A percentile compares a stretch with the other conserved stretches of the same genome.
Conservation (phyloP, 2,797 vertebrate genomes). For the Danionella dracula region DNA sequence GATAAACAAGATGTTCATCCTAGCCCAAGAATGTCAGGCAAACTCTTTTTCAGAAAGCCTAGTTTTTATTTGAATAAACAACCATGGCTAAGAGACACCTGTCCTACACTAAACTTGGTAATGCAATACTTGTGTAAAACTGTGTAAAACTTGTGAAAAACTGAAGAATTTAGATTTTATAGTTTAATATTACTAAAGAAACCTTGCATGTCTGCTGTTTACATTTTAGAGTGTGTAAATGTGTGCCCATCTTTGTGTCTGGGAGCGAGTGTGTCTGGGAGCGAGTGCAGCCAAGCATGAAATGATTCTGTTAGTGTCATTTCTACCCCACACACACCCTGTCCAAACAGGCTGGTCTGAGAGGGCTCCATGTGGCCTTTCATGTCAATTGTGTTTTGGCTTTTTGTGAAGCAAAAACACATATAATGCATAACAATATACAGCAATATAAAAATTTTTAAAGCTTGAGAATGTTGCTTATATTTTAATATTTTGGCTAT, state of each 20-base stretch:
- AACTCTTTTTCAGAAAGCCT: no score
- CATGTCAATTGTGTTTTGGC: not conserved
- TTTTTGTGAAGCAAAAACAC: not conserved
- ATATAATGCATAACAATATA: no score
- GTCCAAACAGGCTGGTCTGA: constrained; percentile 13
- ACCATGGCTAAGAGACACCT: no score
- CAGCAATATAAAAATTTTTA: no score
- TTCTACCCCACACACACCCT: constrained; percentile 75
- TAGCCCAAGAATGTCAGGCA: no score
- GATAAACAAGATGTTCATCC: no score
- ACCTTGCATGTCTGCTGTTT: not conserved
- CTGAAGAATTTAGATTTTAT: not conserved
- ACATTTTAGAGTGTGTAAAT: not conserved
- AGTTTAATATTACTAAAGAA: not conserved
- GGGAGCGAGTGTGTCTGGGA: constrained; percentile 65
- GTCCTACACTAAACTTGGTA: no score
- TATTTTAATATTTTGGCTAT: no score
- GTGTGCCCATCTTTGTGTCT: not conserved
- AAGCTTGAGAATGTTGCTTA: no score
- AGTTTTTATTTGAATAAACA: no score
- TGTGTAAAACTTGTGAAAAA: no score
- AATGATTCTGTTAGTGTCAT: constrained; percentile 96
- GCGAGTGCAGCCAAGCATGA: constrained; percentile 78
- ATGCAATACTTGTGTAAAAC: no score
- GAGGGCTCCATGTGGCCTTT: not conserved